Evolutionary conservation across 1,140 invertebrate species (phyloP), one percentile per base, ranked within the genome.

Genomic region (Neodiprion pinetum): DNA sequence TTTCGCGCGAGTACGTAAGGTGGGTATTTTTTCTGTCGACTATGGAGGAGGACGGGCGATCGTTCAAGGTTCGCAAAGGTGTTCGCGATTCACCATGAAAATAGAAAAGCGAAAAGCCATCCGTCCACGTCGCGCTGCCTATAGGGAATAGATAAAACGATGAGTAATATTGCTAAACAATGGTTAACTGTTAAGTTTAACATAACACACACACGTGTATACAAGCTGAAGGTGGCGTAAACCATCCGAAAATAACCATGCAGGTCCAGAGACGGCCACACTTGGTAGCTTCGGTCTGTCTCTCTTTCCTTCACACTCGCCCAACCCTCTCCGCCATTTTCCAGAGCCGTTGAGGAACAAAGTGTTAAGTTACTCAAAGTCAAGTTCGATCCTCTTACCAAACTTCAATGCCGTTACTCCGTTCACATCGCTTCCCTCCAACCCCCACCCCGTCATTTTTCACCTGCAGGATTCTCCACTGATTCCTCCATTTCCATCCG

Each of bases 161-260:
- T 69, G 67, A 69, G 14, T 69, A 69, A 69, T 69, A 23, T 23
- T 69, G 67, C 67, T 69, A 69, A 69, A 69, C 67, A 69, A 69
- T 69, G 67, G 67, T 69, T 69, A 17, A 69, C 67, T 69, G 67
- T 69, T 69, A 23, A 69, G 67, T 69, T 69, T 69, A 69, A 69
- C 67, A 69, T 69, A 69, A 69, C 67, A 69, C 21, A 69, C 40
- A 69, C 67, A 69, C 10, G 14, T 8, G 67, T 47, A 69, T 21
- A 69, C 40, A 69, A 23, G 67, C 67, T 23, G 67, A 7, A 21
- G 21, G 67, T 14, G 23, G 67, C 11, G 23, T 69, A 69, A 69
- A 69, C 67, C 23, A 47, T 69, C 14, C 67, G 40, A 69, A 69
- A 69, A 69, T 69, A 69, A 23, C 67, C 67, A 69, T 69, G 40